phyloP scores from a whole-genome alignment of 2,888 invertebrate species.

The Mayetiola destructor region DNA sequence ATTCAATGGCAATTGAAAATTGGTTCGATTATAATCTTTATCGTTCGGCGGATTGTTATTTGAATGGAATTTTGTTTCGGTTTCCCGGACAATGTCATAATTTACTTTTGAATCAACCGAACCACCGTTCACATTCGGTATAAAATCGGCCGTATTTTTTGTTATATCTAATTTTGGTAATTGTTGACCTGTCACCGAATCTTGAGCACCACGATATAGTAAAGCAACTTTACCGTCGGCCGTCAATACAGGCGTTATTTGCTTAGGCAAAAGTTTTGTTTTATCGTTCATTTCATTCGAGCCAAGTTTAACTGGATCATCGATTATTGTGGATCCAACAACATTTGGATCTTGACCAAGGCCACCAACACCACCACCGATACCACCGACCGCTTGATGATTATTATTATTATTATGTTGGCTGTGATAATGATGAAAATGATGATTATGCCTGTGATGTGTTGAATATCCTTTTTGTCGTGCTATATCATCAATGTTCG shows the following conservation, averaged over 20 bases:
- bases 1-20: background rate
- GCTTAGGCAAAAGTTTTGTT: conserved; percentile 31
- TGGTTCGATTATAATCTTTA: background rate
- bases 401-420: too few species aligned
- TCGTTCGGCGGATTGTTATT: background rate
- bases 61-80: conserved; percentile 1
- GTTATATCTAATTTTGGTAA: conserved; percentile 37
- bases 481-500: background rate
- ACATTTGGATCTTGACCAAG: background rate
- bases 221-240: conserved; percentile 38
- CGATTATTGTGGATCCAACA: background rate
- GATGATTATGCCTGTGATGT: conserved; percentile 8
- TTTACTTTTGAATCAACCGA: background rate
- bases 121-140: background rate
- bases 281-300: background rate
- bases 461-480: conserved; percentile 4
- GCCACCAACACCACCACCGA: too few species aligned
- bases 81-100: background rate
- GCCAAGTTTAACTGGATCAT: too few species aligned
- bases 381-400: too few species aligned
- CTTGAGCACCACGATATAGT: conserved; percentile 36
- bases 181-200: conserved; percentile 22
- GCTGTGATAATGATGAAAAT: conserved; percentile 7
- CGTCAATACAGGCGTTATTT: conserved; percentile 37
- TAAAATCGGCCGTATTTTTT: conserved; percentile 28